Evolutionary conservation across 1,140 invertebrate species (phyloP), one percentile per base, ranked within the genome.

Genomic region (Zaprionus inermis): DNA sequence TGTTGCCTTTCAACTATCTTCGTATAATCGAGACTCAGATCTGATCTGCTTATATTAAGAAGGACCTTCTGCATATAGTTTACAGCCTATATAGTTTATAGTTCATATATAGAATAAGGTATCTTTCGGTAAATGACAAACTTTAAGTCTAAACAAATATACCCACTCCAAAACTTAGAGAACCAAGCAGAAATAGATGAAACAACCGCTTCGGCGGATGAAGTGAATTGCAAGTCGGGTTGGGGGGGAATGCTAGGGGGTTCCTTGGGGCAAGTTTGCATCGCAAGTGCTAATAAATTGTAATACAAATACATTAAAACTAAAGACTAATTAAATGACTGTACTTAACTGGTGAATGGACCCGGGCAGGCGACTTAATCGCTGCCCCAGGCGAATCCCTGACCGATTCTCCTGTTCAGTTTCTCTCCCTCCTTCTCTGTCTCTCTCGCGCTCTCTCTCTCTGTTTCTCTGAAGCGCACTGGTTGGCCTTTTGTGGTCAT

Each of bases 301-400:
- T 89, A 89, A 88, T 88, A 88, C 83, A 88, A 89, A 88, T 88
- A 78, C 83, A 88, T 88, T 88, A 88, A 88, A 88, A 89, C 77
- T 88, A 88, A 88, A 89, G 84, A 89, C 84, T 89, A 88, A 88
- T 88, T 88, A 88, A 88, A 88, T 88, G 83, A 89, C 83, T 88
- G 83, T 80, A 88, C 83, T 88, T 83, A 89, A 88, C 73, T 72
- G 72, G 57, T 54, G 60, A 66, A 58, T 76, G 63, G 74, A 78
- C 78, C 66, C 61, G 81, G 59, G 69, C 79, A 78, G 63, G 59
- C 49, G 72, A 73, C 76, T 82, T 85, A 88, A 86, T 86, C 83
- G 75, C 73, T 69, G 64, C 44, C 44, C 20, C 44, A 18, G 11
- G 44, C n/a, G 18, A 49, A 20, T 20, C 44, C 18, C 44, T 46